Conservation (phyloP, 2,113 vertebrate species). For the Aegithalos caudatus region DNA sequence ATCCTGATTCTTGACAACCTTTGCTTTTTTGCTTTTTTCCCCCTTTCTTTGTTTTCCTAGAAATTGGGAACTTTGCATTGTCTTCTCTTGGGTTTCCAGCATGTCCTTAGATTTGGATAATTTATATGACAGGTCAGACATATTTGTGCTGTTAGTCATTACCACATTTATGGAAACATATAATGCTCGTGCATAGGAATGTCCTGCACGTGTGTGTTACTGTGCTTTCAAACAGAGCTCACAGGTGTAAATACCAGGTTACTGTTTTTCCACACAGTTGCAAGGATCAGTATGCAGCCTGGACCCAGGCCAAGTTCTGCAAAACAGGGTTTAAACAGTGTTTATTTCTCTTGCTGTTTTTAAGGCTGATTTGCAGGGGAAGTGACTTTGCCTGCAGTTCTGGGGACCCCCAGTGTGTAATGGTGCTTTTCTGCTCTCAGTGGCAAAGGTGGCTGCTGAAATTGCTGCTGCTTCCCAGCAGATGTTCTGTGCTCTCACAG, state of each 20-base stretch:
- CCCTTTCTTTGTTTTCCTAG: background rate
- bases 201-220: background rate
- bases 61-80: background rate
- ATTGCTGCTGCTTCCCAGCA: background rate
- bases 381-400: background rate
- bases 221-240: background rate
- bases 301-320: background rate
- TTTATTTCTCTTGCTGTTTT: background rate
- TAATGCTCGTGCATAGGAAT: background rate
- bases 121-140: background rate
- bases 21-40: background rate
- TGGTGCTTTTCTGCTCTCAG: background rate
- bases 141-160: background rate
- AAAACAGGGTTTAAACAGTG: background rate
- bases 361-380: background rate
- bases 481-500: background rate
- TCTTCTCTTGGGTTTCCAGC: background rate
- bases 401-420: background rate
- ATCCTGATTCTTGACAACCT: background rate
- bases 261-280: background rate
- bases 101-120: background rate
- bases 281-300: background rate
- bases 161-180: fast-evolving
- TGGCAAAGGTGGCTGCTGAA: background rate
- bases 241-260: background rate